Evolutionary conservation across 2,797 vertebrate species (phyloP), one percentile per base, ranked within the genome.

Genomic region (Pseudotriccus pelzelni): DNA sequence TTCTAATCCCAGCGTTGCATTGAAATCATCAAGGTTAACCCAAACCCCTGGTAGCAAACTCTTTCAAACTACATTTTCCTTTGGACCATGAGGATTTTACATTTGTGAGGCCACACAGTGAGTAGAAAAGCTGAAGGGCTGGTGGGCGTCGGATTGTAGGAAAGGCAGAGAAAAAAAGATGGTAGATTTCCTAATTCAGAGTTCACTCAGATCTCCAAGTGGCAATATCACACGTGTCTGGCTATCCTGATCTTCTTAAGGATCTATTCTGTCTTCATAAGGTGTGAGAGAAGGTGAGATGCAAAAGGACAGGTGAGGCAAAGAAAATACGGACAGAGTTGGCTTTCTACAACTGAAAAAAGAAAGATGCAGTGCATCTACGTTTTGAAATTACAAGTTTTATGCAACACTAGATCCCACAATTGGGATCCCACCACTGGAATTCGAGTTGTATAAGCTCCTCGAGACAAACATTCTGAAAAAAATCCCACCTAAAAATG

Each of bases 41-140:
- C 64, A 92, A 92, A 87, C 15, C 72, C 68, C 59, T 60, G 56
- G 37, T 1, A 72, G 74, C 20, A 91, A 93, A 73, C 44, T 44
- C 67, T 91, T 92, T 76, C 73, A 89, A 87, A 78, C 90, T 68
- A 78, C 60, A 36, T 76, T 63, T 97, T 58, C 66, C 78, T 89
- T 92, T 66, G 62, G 89, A 91, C 63, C 67, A 62, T 30, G 43
- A 95, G 55, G 72, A 78, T 75, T 89, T 44, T 7, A 20, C 8
- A 64, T 85, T 32, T 13, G 4, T 28, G 53, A 63, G n/a, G 76
- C 36, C 36, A 82, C 37, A 75, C 8, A 41, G 68, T 27, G 39
- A 84, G 60, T 7, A 89, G 30, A 80, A 91, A 64, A 85, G 43
- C 49, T 64, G 37, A 77, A 82, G 74, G 55, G 59, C 23, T 64